Percentiles rank a stretch among this genome's conserved stretches.
These are phyloP conservation scores for Vandiemenella viatica DNA, from an alignment of 2,888 invertebrate genomes.

Conservation along the genomic window DNA sequence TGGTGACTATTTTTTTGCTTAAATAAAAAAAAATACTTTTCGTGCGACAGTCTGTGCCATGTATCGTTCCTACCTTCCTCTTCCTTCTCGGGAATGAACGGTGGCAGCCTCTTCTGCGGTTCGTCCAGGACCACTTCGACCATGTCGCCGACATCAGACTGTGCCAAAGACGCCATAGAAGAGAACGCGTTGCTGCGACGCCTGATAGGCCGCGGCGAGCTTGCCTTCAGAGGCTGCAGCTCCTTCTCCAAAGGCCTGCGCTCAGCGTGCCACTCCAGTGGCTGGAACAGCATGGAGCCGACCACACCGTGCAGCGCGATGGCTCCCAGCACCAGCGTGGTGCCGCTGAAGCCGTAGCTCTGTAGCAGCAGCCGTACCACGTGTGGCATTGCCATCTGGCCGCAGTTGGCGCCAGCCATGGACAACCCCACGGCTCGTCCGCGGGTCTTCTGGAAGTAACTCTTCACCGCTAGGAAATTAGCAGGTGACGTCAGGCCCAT, in stretches of 20 bases:
- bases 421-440: constrained; percentile 60
- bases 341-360: constrained; percentile 45
- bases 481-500: constrained; percentile 55
- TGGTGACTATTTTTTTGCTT: too few relatives aligned
- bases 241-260: background rate
- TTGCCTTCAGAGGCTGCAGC: background rate
- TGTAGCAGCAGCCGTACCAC: constrained; percentile 45
- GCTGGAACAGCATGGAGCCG: constrained; percentile 36
- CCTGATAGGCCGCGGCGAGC: too few relatives aligned
- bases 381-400: constrained; percentile 60
- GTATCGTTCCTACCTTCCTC: too few relatives aligned
- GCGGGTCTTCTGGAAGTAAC: constrained; percentile 50
- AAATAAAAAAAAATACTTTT: too few relatives aligned
- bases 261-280: constrained; percentile 38
- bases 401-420: constrained; percentile 58
- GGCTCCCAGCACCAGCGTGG: constrained; percentile 45
- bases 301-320: constrained; percentile 44
- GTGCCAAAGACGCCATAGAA: background rate
- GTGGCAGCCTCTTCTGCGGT: too few relatives aligned
- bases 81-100: too few relatives aligned
- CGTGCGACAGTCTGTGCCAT: too few relatives aligned
- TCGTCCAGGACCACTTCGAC: too few relatives aligned
- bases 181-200: background rate
- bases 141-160: background rate
- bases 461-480: constrained; percentile 53